Conservation (phyloP, 2,888 invertebrate species). For the Erebia epiphron region DNA sequence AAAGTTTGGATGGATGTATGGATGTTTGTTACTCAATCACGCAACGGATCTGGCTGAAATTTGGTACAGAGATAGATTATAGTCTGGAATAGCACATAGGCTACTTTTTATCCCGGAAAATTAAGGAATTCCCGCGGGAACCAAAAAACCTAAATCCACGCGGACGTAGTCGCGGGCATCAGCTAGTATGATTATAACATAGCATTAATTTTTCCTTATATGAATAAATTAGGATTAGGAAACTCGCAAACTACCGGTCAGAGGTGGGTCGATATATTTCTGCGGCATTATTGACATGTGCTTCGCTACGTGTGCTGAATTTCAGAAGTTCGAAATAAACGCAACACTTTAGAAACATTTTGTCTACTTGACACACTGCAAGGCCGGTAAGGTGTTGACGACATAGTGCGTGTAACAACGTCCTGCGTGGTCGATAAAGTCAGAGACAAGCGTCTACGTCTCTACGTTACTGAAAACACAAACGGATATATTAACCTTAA, state of each 20-base stretch:
- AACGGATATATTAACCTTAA: neutral
- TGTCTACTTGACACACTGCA: slow-evolving; percentile 10
- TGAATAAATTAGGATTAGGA: neutral
- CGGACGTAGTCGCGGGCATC: too few species aligned
- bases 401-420: slow-evolving; percentile 33
- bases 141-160: too few species aligned
- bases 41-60: too few species aligned
- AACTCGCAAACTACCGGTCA: neutral
- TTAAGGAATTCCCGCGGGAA: too few species aligned
- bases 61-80: too few species aligned
- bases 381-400: slow-evolving; percentile 35
- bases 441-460: slow-evolving; percentile 19
- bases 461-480: slow-evolving; percentile 2
- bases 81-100: too few species aligned
- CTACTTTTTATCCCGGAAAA: too few species aligned
- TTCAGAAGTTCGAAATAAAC: neutral
- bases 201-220: neutral
- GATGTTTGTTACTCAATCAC: too few species aligned
- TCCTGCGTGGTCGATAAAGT: slow-evolving; percentile 39
- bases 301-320: neutral
- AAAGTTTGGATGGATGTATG: too few species aligned
- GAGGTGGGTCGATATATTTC: slow-evolving; percentile 7
- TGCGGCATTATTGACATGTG: slow-evolving; percentile 2
- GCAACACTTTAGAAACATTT: slow-evolving; percentile 7
- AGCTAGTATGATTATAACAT: too few species aligned